phyloP scores from a whole-genome alignment of 2,888 invertebrate species.

The Xestia ashworthii region DNA sequence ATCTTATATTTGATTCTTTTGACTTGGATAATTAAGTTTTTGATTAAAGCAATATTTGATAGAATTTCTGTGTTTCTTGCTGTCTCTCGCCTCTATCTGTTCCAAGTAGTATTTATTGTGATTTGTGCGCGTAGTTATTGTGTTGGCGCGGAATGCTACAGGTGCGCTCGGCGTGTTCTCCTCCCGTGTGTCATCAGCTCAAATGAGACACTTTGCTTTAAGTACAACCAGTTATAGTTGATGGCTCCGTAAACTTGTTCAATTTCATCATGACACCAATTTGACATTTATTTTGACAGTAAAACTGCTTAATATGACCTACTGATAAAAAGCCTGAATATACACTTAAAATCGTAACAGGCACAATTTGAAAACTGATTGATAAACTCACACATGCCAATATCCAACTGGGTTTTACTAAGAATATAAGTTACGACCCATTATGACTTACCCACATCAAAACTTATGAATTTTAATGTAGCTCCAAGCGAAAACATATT shows the following conservation, averaged over 20 bases:
- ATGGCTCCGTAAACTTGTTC: slow-evolving; percentile 74
- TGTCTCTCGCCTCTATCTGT: slow-evolving; percentile 2
- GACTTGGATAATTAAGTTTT: slow-evolving; percentile 15
- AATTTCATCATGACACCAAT: slow-evolving; percentile 76
- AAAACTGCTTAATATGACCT: slow-evolving; percentile 56
- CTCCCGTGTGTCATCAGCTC: slow-evolving; percentile 66
- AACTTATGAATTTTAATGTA: slow-evolving; percentile 50
- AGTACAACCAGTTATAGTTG: slow-evolving; percentile 79
- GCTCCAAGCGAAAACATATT: slow-evolving; percentile 17
- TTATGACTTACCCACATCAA: slow-evolving; percentile 33
- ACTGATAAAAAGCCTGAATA: slow-evolving; percentile 56
- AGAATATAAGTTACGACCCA: slow-evolving; percentile 47
- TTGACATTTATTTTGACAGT: slow-evolving; percentile 69
- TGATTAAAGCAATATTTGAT: background rate
- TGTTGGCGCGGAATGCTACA: slow-evolving; percentile 23
- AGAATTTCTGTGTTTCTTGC: background rate
- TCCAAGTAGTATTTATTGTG: background rate
- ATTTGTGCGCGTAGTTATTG: background rate
- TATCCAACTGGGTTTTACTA: slow-evolving; percentile 22
- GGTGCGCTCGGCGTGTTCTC: slow-evolving; percentile 51
- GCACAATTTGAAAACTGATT: slow-evolving; percentile 16
- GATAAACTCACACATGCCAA: slow-evolving; percentile 28
- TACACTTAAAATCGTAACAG: slow-evolving; percentile 14
- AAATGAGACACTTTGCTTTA: slow-evolving; percentile 68
- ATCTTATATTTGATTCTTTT: slow-evolving; percentile 30